Percentiles rank a stretch among this genome's conserved stretches.
Evolutionary conservation across 2,113 vertebrate genomes (phyloP).

Genomic region (Thamnophis sirtalis): DNA sequence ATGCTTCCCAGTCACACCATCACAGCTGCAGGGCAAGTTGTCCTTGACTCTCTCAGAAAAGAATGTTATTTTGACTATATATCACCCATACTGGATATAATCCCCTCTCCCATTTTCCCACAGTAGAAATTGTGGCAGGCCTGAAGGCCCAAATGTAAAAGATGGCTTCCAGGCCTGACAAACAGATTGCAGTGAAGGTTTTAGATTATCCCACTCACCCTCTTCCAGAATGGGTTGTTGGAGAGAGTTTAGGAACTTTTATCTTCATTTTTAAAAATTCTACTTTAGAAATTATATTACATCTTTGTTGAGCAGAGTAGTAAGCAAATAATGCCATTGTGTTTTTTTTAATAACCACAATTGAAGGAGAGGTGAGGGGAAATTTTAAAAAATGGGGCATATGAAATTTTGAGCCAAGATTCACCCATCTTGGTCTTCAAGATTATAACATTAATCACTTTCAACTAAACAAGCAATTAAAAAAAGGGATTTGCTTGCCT

Average conservation of each 20-base stretch:
- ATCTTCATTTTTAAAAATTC: not conserved
- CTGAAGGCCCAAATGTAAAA: no score
- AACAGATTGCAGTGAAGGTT: not conserved
- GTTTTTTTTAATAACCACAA: not conserved
- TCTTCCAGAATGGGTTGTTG: not conserved
- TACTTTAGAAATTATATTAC: not conserved
- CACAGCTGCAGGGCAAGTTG: no score
- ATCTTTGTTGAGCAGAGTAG: not conserved
- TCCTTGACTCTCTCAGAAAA: no score
- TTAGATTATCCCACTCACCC: not conserved
- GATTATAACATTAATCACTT: not conserved
- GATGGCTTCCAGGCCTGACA: no score
- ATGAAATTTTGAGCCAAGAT: not conserved
- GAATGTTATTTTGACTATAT: no score
- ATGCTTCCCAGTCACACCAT: no score
- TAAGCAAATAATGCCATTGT: not conserved
- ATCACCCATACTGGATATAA: no score
- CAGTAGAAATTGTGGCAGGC: no score
- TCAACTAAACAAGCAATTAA: not conserved
- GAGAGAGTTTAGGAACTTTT: not conserved
- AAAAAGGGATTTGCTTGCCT: not conserved
- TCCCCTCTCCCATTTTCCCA: no score
- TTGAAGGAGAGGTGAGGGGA: not conserved
- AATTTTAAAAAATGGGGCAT: not conserved
- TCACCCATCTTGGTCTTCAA: not conserved